Base-by-base conservation (phyloP, 2,113 vertebrate species). In the Corydoras maculifer region DNA sequence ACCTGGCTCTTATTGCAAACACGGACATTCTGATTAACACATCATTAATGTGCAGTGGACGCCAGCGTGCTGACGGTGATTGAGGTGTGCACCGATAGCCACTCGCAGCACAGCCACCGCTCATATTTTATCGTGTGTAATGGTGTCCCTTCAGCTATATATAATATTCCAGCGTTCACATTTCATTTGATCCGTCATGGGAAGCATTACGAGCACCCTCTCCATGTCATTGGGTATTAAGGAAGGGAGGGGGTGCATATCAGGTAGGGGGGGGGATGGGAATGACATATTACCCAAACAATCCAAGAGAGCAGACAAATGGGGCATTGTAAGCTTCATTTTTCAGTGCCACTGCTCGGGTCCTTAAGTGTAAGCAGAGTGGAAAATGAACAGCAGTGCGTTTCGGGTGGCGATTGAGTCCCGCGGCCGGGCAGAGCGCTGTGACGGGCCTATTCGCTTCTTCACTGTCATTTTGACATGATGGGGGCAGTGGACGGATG, bases 121-220 rank as follows among this genome's bases (percentile, higher is more conserved):
- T 69, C 32, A 62, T 75, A 68, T 80, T 78, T 80, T 66, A 78
- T 32, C 31, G 32, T 63, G 63, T 51, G 35, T 69, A 79, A 76
- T 77, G 70, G 77, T 25, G 64, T 73, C 79, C 63, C 65, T 30
- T 49, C 50, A 61, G 67, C 61, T 62, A 72, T 77, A 75, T 71
- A 78, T 79, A 77, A 80, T 74, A 79, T 67, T 69, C 48, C 13
- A 50, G 69, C 76, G 77, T 75, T 57, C 79, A 77, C 77, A 75
- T 73, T 77, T 72, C 77, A 78, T 82, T 78, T 79, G 75, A 79
- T 79, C 65, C 67, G 79, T 77, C 77, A 77, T 62, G 43, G 59
- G 68, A 60, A 72, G 58, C 62, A 57, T 81, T 79, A 78, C 65
- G 62, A 63, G 77, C 66, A 49, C 69, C 68, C 72, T 72, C 64